Percentiles rank a stretch among this genome's conserved stretches.
Evolutionary conservation across 2,113 vertebrate species (phyloP).

Genomic region (Hyperoodon ampullatus): DNA sequence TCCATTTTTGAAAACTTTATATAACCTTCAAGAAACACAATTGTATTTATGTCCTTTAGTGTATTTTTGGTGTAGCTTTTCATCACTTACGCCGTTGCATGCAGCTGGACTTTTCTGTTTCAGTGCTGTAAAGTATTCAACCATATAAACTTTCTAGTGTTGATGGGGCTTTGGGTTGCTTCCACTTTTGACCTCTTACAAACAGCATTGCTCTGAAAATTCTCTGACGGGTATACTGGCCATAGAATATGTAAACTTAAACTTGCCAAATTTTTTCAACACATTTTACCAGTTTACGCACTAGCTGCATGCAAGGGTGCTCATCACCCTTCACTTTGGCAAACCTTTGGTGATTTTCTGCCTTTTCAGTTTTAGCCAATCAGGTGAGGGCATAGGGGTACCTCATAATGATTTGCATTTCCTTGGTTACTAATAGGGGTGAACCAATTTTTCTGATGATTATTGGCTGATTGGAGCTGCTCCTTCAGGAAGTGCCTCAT

Average conservation of each 20-base stretch:
- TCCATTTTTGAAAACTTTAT: not conserved
- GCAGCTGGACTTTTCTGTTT: not conserved
- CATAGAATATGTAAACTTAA: not conserved
- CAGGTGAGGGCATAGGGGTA: not conserved
- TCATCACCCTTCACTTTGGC: not conserved
- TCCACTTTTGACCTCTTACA: not conserved
- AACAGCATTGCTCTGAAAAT: not conserved
- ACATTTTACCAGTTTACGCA: not conserved
- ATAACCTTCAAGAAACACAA: not conserved
- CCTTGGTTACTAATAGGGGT: not conserved
- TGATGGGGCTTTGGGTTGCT: not conserved
- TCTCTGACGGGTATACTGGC: not conserved
- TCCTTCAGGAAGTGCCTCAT: not conserved
- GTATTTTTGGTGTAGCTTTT: not conserved
- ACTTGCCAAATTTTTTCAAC: not conserved
- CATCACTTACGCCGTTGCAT: not conserved
- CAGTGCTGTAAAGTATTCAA: not conserved
- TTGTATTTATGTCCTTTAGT: not conserved
- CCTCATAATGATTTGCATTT: not conserved
- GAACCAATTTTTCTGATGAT: not conserved
- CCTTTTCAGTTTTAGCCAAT: not conserved
- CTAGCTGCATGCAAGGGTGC: not conserved
- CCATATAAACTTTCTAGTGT: not conserved
- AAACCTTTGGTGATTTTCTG: not conserved
- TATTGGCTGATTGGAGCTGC: not conserved